Conservation (phyloP, 2,888 invertebrate species). For the Papilio demoleus region DNA sequence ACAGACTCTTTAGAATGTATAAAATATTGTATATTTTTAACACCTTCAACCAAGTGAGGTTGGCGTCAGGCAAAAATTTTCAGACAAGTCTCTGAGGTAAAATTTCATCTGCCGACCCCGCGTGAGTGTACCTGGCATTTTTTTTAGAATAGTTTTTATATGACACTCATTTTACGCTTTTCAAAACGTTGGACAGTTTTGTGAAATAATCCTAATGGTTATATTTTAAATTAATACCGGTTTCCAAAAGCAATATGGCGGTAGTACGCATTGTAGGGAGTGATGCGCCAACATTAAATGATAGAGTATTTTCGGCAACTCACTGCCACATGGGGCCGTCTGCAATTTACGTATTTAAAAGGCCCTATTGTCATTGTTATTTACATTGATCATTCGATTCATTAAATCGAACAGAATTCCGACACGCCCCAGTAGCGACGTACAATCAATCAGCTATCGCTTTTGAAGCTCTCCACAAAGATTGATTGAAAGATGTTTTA, state of each 20-base stretch:
- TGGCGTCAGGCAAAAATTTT: too few species aligned
- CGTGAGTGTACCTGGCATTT: too few species aligned
- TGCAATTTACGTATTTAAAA: constrained; percentile 44
- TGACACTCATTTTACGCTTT: too few species aligned
- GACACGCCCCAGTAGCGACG: constrained; percentile 33
- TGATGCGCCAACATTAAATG: constrained; percentile 32
- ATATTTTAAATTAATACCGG: constrained; percentile 28
- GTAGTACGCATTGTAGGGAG: constrained; percentile 29
- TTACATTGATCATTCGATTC: constrained; percentile 71
- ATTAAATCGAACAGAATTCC: constrained; percentile 35
- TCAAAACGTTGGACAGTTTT: too few species aligned
- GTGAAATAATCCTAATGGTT: too few species aligned
- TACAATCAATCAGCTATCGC: constrained; percentile 37
- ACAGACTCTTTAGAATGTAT: too few species aligned
- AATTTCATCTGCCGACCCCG: too few species aligned
- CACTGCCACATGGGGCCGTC: constrained; percentile 42
- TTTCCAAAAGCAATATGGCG: constrained; percentile 35
- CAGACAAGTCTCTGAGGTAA: too few species aligned
- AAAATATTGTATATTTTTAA: too few species aligned
- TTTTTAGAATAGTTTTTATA: too few species aligned
- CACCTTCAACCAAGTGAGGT: too few species aligned
- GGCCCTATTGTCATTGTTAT: constrained; percentile 69
- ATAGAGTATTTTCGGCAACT: constrained; percentile 42
- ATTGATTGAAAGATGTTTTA: constrained; percentile 36
- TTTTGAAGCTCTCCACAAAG: constrained; percentile 38